Conservation (phyloP, 2,797 vertebrate species). For the Remorina albescens region DNA sequence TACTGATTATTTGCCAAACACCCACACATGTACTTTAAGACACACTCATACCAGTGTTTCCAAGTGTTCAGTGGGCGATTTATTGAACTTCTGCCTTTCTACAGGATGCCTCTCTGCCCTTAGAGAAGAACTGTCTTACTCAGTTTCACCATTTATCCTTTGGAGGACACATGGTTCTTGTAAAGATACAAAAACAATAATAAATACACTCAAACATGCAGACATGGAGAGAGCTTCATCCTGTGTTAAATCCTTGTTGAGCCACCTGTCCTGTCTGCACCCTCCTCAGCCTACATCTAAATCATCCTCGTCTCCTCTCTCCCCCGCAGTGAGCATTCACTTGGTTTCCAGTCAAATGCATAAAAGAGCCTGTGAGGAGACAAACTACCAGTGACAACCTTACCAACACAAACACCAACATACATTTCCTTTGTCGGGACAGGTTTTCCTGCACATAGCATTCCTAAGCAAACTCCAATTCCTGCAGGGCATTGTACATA, state of each 20-base stretch:
- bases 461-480: slow-evolving; percentile 13
- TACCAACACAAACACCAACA: slow-evolving; percentile 47
- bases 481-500: background rate
- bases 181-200: background rate
- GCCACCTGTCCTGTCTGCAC: slow-evolving; percentile 56
- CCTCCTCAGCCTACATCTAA: slow-evolving; percentile 50
- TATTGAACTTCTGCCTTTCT: background rate
- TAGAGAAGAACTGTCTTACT: too few relatives aligned
- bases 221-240: slow-evolving; percentile 19
- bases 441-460: slow-evolving; percentile 30
- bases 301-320: slow-evolving; percentile 47
- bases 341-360: slow-evolving; percentile 24
- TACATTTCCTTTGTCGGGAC: slow-evolving; percentile 43
- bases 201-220: background rate
- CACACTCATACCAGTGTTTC: background rate
- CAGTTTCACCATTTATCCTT: too few relatives aligned
- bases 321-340: slow-evolving; percentile 32
- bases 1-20: slow-evolving; percentile 37
- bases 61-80: too few relatives aligned
- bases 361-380: slow-evolving; percentile 31
- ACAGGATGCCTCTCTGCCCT: background rate
- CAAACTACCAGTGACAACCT: slow-evolving; percentile 35
- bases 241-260: slow-evolving; percentile 47
- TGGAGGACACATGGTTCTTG: background rate
- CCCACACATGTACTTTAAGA: slow-evolving; percentile 6